These are phyloP conservation scores for Cantharis rustica DNA, from an alignment of 2,888 invertebrate genomes.

Conservation along the genomic window DNA sequence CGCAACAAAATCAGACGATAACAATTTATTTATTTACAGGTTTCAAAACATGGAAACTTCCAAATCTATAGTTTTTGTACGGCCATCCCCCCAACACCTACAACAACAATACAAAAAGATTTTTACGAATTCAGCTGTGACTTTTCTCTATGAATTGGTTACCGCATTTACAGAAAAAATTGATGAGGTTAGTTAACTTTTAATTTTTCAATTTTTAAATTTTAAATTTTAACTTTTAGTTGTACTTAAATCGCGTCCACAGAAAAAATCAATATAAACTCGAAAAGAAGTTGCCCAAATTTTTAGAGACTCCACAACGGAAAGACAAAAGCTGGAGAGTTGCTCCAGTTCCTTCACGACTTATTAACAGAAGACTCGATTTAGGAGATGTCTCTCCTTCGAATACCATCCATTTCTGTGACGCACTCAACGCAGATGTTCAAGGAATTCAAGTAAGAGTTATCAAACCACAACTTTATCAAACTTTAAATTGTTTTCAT, in stretches of 20 bases:
- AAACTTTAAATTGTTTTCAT: conserved; percentile 16
- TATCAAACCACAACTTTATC: neutral
- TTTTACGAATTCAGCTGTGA: conserved; percentile 62
- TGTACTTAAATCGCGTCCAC: conserved; percentile 49
- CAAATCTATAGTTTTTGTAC: neutral
- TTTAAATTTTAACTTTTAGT: conserved; percentile 23
- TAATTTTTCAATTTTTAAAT: neutral
- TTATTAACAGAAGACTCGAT: conserved; percentile 66
- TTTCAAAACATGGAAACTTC: neutral
- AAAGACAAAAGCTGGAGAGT: conserved; percentile 63
- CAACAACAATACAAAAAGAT: conserved; percentile 61
- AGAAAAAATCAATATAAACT: conserved; percentile 52
- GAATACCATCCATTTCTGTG: conserved; percentile 61
- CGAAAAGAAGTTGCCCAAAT: conserved; percentile 51
- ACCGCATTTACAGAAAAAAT: conserved; percentile 59
- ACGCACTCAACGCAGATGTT: conserved; percentile 61
- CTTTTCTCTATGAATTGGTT: conserved; percentile 63
- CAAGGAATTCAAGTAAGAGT: conserved; percentile 63
- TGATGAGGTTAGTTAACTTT: conserved; percentile 48
- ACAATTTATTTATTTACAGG: neutral
- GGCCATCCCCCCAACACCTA: conserved; percentile 58
- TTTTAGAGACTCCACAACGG: conserved; percentile 56
- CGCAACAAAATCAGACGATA: neutral
- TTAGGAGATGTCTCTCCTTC: conserved; percentile 70
- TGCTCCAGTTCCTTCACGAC: conserved; percentile 61